Conservation (phyloP, 2,888 invertebrate genomes). For the Phasia obesa region DNA sequence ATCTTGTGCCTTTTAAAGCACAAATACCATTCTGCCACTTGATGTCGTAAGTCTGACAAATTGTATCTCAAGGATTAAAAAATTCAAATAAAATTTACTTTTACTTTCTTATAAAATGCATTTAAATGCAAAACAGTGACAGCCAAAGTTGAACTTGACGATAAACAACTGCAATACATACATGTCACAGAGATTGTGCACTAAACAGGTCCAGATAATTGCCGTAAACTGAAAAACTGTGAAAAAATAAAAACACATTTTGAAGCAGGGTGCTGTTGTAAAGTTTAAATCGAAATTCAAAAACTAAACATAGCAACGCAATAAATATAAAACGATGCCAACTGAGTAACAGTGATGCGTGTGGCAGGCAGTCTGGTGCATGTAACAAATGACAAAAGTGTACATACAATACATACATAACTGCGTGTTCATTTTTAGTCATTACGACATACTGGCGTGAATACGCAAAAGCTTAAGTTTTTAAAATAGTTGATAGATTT, state of each 20-base stretch:
- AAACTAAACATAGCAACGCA: conserved; percentile 36
- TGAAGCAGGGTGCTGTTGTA: neutral
- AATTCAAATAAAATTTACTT: neutral
- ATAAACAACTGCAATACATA: conserved; percentile 10
- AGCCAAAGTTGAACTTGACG: conserved; percentile 59
- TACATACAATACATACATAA: too few species aligned
- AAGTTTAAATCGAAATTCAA: neutral
- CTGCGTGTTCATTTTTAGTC: conserved; percentile 64
- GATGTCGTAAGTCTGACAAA: neutral
- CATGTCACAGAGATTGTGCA: neutral
- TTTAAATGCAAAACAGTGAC: neutral
- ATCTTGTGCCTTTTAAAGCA: neutral
- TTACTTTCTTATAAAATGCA: conserved; percentile 14
- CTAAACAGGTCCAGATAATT: conserved; percentile 37
- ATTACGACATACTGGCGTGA: conserved; percentile 62
- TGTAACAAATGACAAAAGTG: conserved; percentile 32
- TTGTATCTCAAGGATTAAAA: neutral
- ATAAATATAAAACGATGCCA: conserved; percentile 4
- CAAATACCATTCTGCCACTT: neutral
- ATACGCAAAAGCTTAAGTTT: conserved; percentile 56
- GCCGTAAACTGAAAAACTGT: neutral
- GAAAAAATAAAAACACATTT: conserved; percentile 1
- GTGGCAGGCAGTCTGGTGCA: conserved; percentile 30
- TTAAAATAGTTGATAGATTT: conserved; percentile 41
- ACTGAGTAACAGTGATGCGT: conserved; percentile 37